These are phyloP conservation scores for Spodoptera exigua DNA, from an alignment of 2,888 invertebrate genomes.

Conservation along the genomic window DNA sequence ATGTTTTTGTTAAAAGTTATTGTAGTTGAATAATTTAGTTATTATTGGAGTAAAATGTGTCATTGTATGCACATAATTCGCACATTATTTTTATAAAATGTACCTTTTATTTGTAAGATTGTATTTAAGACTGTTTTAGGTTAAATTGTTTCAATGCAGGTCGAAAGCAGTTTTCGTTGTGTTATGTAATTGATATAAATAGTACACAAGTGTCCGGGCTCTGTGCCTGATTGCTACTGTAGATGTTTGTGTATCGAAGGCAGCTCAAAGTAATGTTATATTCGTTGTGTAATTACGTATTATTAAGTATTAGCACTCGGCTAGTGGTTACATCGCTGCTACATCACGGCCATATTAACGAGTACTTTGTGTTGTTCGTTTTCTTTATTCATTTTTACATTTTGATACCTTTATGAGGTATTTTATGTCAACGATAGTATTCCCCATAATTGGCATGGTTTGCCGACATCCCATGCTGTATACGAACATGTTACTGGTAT, in stretches of 20 bases:
- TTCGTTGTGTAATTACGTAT: slow-evolving; percentile 58
- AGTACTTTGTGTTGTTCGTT: slow-evolving; percentile 65
- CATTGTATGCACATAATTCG: slow-evolving; percentile 64
- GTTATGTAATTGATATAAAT: slow-evolving; percentile 52
- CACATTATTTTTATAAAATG: slow-evolving; percentile 73
- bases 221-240: slow-evolving; percentile 49
- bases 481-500: slow-evolving; percentile 50
- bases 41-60: slow-evolving; percentile 55
- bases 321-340: slow-evolving; percentile 50
- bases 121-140: slow-evolving; percentile 80
- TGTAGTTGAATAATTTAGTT: slow-evolving; percentile 62
- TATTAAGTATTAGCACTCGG: slow-evolving; percentile 56
- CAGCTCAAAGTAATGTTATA: slow-evolving; percentile 66
- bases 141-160: slow-evolving; percentile 75
- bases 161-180: slow-evolving; percentile 57
- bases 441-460: slow-evolving; percentile 30
- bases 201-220: slow-evolving; percentile 33
- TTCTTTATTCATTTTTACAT: slow-evolving; percentile 30
- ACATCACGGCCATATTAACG: slow-evolving; percentile 61
- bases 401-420: slow-evolving; percentile 48
- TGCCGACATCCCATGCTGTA: slow-evolving; percentile 26
- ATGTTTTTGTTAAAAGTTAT: slow-evolving; percentile 57
- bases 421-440: slow-evolving; percentile 48
- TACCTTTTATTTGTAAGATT: slow-evolving; percentile 66
- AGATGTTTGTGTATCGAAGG: slow-evolving; percentile 56